A percentile compares a stretch with the other conserved stretches of the same genome.
These are phyloP conservation scores for Esperia sulphurella DNA, from an alignment of 2,888 invertebrate species.

Conservation along the genomic window DNA sequence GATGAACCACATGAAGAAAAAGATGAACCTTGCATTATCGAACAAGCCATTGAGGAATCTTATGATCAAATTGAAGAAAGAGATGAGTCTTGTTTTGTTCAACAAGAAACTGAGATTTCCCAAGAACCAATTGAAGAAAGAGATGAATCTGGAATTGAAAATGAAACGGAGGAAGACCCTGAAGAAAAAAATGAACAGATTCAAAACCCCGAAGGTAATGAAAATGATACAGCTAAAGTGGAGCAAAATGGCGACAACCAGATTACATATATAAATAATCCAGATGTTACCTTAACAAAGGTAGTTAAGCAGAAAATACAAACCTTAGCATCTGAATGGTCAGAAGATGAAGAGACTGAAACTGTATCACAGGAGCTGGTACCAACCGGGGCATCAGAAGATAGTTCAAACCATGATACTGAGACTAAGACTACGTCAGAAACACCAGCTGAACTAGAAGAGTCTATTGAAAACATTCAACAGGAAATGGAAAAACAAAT, in stretches of 20 bases:
- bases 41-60: not conserved
- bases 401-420: not conserved
- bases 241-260: slow-evolving; percentile 9
- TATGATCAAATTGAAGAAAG: slow-evolving; percentile 7
- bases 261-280: slow-evolving; percentile 19
- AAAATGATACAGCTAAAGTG: not conserved
- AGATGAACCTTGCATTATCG: slow-evolving; percentile 9
- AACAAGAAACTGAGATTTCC: not conserved
- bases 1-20: slow-evolving; percentile 6
- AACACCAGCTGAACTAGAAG: slow-evolving; percentile 42
- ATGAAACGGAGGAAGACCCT: not conserved
- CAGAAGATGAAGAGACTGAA: slow-evolving; percentile 47
- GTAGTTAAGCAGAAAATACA: slow-evolving; percentile 39
- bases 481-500: slow-evolving; percentile 65
- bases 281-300: slow-evolving; percentile 17
- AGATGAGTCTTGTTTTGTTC: not conserved
- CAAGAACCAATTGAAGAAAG: slow-evolving; percentile 7
- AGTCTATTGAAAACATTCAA: slow-evolving; percentile 71
- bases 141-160: not conserved
- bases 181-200: not conserved
- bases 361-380: slow-evolving; percentile 5
- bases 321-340: slow-evolving; percentile 57
- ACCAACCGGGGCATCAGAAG: not conserved
- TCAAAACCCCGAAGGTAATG: not conserved
- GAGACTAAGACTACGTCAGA: slow-evolving; percentile 12